Percentiles rank a stretch among this genome's conserved stretches.
Conservation (phyloP, 2,113 vertebrate species). For the Quiscalus mexicanus region DNA sequence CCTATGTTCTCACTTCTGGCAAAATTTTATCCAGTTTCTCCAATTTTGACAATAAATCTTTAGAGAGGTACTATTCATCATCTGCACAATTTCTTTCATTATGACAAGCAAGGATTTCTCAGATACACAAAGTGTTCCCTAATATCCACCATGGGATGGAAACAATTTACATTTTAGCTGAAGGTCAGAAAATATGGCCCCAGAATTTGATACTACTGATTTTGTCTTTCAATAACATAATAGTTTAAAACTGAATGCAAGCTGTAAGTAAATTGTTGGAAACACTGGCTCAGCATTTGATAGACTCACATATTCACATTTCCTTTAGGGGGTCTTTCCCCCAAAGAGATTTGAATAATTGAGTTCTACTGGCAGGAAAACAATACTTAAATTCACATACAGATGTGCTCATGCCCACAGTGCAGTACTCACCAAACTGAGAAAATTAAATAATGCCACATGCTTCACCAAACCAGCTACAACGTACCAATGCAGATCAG, state of each 20-base stretch:
- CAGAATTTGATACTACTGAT: not conserved
- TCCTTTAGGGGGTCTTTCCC: not conserved
- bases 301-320: not conserved
- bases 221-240: not conserved
- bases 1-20: not conserved
- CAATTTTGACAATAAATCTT: not conserved
- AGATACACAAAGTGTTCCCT: not conserved
- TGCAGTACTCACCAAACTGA: not conserved
- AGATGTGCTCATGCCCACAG: not conserved
- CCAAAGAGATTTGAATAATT: slow-evolving; percentile 7
- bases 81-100: not conserved
- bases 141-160: not conserved
- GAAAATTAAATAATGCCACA: not conserved
- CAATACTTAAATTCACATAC: not conserved
- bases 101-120: not conserved
- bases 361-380: not conserved
- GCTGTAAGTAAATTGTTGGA: not conserved
- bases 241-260: not conserved
- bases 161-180: not conserved
- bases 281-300: not conserved
- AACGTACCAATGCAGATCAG: not conserved
- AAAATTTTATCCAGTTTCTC: not conserved
- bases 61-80: not conserved
- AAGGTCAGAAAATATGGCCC: not conserved
- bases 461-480: not conserved